phyloP scores from a whole-genome alignment of 2,797 vertebrate species.

The Anniella stebbinsi region DNA sequence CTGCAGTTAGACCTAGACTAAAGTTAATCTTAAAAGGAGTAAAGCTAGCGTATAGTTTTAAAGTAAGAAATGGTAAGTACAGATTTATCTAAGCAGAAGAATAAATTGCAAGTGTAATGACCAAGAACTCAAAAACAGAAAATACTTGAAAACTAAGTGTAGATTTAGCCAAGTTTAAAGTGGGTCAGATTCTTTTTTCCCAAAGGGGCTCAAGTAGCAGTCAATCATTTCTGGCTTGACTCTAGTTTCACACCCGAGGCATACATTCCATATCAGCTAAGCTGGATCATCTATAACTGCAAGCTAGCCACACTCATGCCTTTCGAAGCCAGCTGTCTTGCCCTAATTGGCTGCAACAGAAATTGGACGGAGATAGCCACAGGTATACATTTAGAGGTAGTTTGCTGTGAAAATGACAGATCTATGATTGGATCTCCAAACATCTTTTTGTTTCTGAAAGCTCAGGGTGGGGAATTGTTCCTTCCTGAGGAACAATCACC shows the following conservation, averaged over 20 bases:
- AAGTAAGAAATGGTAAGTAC: background rate
- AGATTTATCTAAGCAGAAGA: background rate
- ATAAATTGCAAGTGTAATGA: background rate
- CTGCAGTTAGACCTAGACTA: background rate
- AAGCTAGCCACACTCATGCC: too few species aligned
- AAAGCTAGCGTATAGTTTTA: background rate
- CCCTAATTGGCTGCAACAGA: background rate
- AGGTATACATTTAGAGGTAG: background rate
- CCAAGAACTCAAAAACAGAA: background rate
- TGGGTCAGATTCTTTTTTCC: background rate
- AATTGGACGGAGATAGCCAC: background rate
- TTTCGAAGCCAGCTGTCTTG: background rate
- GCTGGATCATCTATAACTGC: too few species aligned
- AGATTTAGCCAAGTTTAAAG: background rate
- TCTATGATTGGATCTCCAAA: background rate
- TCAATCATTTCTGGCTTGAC: background rate
- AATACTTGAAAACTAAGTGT: background rate
- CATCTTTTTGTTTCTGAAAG: background rate
- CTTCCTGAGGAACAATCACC: background rate
- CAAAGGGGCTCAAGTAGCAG: background rate
- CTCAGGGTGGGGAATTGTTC: background rate
- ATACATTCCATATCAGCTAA: background rate
- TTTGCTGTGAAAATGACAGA: background rate
- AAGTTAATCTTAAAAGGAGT: background rate
- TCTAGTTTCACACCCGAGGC: background rate